A percentile compares a stretch with the other conserved stretches of the same genome.
Evolutionary conservation across 2,113 vertebrate genomes (phyloP).

Genomic region (Amphiprion percula): DNA sequence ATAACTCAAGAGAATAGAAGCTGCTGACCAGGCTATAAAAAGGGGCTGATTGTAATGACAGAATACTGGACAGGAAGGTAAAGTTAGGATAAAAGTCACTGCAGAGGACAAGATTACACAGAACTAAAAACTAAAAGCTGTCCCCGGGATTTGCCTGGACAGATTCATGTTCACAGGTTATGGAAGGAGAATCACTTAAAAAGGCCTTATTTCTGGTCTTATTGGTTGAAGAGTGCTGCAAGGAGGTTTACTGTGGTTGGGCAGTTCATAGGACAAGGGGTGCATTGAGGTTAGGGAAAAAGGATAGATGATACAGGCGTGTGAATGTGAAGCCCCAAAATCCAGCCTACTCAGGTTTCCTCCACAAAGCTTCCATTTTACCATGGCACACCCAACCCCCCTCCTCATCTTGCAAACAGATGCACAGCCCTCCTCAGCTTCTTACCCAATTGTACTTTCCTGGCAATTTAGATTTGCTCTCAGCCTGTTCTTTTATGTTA

Average conservation of each 20-base stretch:
- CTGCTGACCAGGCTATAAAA: slow-evolving; percentile 13
- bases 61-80: neutral
- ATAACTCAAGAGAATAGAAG: neutral
- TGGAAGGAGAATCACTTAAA: slow-evolving; percentile 14
- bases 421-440: slow-evolving; percentile 46
- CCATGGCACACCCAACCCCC: slow-evolving; percentile 36
- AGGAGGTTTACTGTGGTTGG: slow-evolving; percentile 36
- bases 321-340: slow-evolving; percentile 68
- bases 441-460: slow-evolving; percentile 33
- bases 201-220: slow-evolving; percentile 30
- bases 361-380: slow-evolving; percentile 77
- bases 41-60: neutral
- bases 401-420: slow-evolving; percentile 59
- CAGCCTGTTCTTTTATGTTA: slow-evolving; percentile 56
- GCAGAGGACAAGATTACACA: neutral
- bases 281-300: slow-evolving; percentile 61
- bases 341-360: slow-evolving; percentile 70
- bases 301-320: slow-evolving; percentile 71
- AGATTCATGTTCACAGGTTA: slow-evolving; percentile 1
- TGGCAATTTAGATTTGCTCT: slow-evolving; percentile 37
- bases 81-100: neutral
- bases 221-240: slow-evolving; percentile 37
- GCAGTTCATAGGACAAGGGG: slow-evolving; percentile 65
- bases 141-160: neutral
- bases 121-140: neutral